phyloP scores from a whole-genome alignment of 2,888 invertebrate genomes.

The Lathronympha strigana region DNA sequence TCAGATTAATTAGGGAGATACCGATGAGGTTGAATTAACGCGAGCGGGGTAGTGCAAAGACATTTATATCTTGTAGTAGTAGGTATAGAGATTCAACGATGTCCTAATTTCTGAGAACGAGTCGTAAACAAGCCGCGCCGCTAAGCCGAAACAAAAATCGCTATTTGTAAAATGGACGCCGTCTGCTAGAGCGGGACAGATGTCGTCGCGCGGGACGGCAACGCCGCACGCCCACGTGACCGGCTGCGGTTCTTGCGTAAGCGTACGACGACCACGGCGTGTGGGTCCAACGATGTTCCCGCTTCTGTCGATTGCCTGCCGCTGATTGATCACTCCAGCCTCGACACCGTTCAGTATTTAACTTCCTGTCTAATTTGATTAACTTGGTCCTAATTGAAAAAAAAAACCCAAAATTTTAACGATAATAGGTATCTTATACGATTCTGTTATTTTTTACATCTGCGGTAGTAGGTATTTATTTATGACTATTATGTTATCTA shows the following conservation, averaged over 20 bases:
- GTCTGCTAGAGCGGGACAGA: slow-evolving; percentile 68
- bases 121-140: slow-evolving; percentile 76
- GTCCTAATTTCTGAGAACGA: slow-evolving; percentile 73
- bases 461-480: not conserved
- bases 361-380: not conserved
- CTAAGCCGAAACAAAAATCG: slow-evolving; percentile 79
- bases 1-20: not conserved
- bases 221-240: slow-evolving; percentile 79
- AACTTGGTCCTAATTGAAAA: not conserved
- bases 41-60: slow-evolving; percentile 2
- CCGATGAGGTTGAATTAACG: slow-evolving; percentile 6
- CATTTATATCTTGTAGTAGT: slow-evolving; percentile 16
- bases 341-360: not conserved
- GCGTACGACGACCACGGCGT: slow-evolving; percentile 72
- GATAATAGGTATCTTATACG: not conserved
- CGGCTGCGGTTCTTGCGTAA: slow-evolving; percentile 80
- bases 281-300: slow-evolving; percentile 53
- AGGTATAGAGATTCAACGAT: slow-evolving; percentile 55
- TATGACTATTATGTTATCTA: too few relatives aligned
- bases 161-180: slow-evolving; percentile 68
- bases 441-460: not conserved
- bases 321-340: slow-evolving; percentile 55
- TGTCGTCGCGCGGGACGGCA: slow-evolving; percentile 67
- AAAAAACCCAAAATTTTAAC: not conserved
- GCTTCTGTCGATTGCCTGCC: slow-evolving; percentile 57